These are phyloP conservation scores for Eufriesea mexicana DNA, from an alignment of 1,140 invertebrate species.

Conservation along the genomic window DNA sequence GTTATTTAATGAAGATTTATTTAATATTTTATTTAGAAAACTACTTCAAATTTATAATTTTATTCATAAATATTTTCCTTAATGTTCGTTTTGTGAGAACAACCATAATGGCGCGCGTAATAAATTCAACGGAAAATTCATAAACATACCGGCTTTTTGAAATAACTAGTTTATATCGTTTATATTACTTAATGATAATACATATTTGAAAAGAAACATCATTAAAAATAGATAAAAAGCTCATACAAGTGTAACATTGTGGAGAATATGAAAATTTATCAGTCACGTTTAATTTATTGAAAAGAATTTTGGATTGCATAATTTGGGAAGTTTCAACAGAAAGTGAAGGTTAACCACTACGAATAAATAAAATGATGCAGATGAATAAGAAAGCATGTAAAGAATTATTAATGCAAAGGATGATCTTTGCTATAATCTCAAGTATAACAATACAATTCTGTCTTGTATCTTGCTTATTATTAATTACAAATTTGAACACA, in stretches of 20 bases:
- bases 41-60: background rate
- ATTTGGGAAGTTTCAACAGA: background rate
- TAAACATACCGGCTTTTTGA: constrained; percentile 23
- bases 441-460: constrained; percentile 82
- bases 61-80: background rate
- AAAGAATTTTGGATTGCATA: background rate
- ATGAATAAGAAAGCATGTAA: constrained; percentile 72
- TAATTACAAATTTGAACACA: constrained; percentile 83
- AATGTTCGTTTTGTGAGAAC: background rate
- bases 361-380: constrained; percentile 55
- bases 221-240: background rate
- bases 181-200: background rate
- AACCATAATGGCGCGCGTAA: background rate
- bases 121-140: constrained; percentile 26
- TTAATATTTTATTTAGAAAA: background rate
- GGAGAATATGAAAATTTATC: background rate
- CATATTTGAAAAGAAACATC: background rate
- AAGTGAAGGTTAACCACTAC: constrained; percentile 36
- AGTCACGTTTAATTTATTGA: background rate
- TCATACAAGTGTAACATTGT: background rate
- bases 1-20: background rate
- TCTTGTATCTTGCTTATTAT: constrained; percentile 82
- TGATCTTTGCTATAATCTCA: constrained; percentile 79
- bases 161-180: background rate
- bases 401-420: constrained; percentile 79